Evolutionary conservation across 92 coral and sea anemone species (phyloP), one percentile per base, ranked within the genome.

Genomic region (Montipora capitata): DNA sequence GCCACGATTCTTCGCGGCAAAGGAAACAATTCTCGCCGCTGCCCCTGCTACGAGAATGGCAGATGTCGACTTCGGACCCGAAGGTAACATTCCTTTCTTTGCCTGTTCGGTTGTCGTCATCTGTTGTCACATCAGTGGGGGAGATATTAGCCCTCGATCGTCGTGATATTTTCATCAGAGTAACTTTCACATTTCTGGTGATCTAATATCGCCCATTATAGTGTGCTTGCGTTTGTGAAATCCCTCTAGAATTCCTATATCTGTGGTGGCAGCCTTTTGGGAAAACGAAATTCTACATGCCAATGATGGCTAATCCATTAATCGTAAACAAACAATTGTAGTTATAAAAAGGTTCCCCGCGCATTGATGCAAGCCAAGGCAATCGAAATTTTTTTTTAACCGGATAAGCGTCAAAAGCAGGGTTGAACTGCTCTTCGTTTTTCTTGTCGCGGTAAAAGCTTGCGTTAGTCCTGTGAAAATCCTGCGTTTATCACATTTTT

Each of bases 21-120:
- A 59, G 40, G 10, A 54, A 52, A 5, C 65, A 64, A 14, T 9
- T 16, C 8, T 9, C 56, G 12, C 80, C 74, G 8, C 16, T 72
- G 3, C 87, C 91, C 2, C 40, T 87, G 65, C 2, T 87, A 10
- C 68, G 81, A 10, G 91, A 87, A n/a, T 79, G 87, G 4, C 87
- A 83, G 72, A 58, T 83, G 44, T 59, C 74, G 40, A 40, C 71
- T 17, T n/a, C 58, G 49, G 72, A 73, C 70, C 87, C 48, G 7
- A 83, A 83, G 87, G 87, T 83, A 83, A 61, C 6, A 14, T 42
- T 0, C 42, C 10, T 62, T 27, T 10, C 39, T 58, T 58, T 20
- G 1, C 10, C n/a, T 12, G 14, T 67, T 15, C 45, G 4, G 4
- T 67, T 67, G 35, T 35, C 44, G 72, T 59, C 14, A 11, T 73